A percentile compares a stretch with the other conserved stretches of the same genome.
phyloP scores from a whole-genome alignment of 2,797 vertebrate genomes.

The Odontamblyopus rebecca region DNA sequence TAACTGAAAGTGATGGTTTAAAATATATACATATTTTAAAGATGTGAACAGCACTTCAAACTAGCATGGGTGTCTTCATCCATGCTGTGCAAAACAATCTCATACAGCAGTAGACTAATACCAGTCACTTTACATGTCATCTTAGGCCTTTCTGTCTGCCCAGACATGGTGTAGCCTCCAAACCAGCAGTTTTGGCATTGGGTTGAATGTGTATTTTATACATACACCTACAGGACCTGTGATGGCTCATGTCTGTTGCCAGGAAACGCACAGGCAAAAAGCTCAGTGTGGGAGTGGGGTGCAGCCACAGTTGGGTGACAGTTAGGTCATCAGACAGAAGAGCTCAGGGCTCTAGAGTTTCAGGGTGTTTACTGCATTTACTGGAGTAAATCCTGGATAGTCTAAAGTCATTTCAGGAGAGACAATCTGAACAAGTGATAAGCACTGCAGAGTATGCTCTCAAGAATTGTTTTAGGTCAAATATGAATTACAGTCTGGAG shows the following conservation, averaged over 20 bases:
- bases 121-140: slow-evolving; percentile 57
- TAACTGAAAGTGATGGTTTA: slow-evolving; percentile 71
- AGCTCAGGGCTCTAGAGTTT: background rate
- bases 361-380: background rate
- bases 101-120: slow-evolving; percentile 14
- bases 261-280: slow-evolving; percentile 69
- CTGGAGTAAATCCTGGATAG: no score
- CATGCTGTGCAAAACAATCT: slow-evolving; percentile 43
- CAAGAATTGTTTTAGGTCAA: background rate
- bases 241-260: slow-evolving; percentile 68
- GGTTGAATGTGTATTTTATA: background rate
- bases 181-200: slow-evolving; percentile 22
- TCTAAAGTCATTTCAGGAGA: background rate
- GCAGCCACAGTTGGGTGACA: slow-evolving; percentile 73
- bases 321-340: slow-evolving; percentile 62
- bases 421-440: background rate
- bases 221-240: slow-evolving; percentile 49
- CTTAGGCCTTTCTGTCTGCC: slow-evolving; percentile 49
- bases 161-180: slow-evolving; percentile 40
- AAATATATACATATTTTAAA: slow-evolving; percentile 68
- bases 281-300: slow-evolving; percentile 73
- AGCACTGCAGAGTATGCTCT: background rate
- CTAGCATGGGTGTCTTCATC: slow-evolving; percentile 52
- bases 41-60: slow-evolving; percentile 63
- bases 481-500: background rate